Evolutionary conservation across 2,888 invertebrate genomes (phyloP).

Genomic region (Drosophila imparisetae): DNA sequence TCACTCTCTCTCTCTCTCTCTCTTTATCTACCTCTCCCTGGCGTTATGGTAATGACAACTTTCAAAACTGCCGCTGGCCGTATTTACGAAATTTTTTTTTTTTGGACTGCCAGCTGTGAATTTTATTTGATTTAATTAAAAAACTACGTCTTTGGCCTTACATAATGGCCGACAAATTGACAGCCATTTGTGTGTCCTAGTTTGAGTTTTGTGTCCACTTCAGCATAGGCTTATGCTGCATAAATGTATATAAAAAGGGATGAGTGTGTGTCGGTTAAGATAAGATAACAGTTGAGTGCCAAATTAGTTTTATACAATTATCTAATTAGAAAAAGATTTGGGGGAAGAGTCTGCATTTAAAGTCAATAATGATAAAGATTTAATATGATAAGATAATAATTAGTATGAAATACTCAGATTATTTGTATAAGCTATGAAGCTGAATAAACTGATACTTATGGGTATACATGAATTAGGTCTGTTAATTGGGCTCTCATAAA

Average conservation of each 20-base stretch:
- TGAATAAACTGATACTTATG: neutral
- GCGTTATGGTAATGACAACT: conserved; percentile 63
- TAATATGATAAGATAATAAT: neutral
- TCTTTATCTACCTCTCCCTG: conserved; percentile 11
- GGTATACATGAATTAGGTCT: neutral
- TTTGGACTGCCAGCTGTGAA: conserved; percentile 70
- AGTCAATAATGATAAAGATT: neutral
- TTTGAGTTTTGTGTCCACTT: conserved; percentile 7
- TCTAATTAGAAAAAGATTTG: neutral
- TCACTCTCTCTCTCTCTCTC: neutral
- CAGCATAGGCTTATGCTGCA: neutral
- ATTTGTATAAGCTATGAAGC: no score
- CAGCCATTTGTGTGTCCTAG: conserved; percentile 5
- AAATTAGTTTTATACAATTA: neutral
- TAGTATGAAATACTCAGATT: no score
- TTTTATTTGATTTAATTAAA: conserved; percentile 80
- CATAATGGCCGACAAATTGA: conserved; percentile 58
- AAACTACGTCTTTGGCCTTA: conserved; percentile 37
- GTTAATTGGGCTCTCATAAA: neutral
- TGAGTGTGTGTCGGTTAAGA: neutral
- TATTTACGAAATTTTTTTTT: conserved; percentile 42
- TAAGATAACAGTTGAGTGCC: conserved; percentile 1
- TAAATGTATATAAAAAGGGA: neutral
- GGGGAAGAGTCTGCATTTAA: no score
- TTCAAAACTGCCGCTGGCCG: conserved; percentile 38